Percentiles rank a stretch among this genome's conserved stretches.
Conservation (phyloP, 2,797 vertebrate genomes). For the Lagocephalus sceleratus region DNA sequence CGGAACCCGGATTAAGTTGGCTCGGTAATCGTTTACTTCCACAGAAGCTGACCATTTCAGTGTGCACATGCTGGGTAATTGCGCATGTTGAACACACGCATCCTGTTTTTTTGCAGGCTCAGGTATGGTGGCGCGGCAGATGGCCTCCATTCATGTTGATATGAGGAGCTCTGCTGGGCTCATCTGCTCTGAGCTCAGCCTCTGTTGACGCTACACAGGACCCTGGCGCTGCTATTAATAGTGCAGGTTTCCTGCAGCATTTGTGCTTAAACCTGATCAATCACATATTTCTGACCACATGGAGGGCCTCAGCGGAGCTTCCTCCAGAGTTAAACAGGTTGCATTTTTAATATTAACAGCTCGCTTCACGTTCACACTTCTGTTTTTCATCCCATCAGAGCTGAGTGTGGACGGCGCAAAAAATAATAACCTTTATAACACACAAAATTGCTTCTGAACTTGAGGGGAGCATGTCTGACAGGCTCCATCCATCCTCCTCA, state of each 20-base stretch:
- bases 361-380: too few species aligned
- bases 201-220: slow-evolving; percentile 12
- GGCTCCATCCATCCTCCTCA: too few species aligned
- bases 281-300: neutral
- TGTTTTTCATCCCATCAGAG: too few species aligned
- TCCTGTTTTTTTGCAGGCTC: too few species aligned
- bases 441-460: too few species aligned
- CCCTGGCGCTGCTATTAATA: slow-evolving; percentile 34
- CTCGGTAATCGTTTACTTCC: too few species aligned
- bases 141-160: slow-evolving; percentile 20
- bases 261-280: slow-evolving; percentile 8
- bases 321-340: slow-evolving; percentile 1
- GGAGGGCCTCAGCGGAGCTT: slow-evolving; percentile 4
- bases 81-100: neutral
- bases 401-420: too few species aligned
- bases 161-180: slow-evolving; percentile 23
- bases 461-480: too few species aligned
- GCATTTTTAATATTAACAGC: too few species aligned
- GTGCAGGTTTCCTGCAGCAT: slow-evolving; percentile 18
- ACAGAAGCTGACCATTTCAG: neutral
- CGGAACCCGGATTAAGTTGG: too few species aligned
- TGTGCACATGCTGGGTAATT: neutral
- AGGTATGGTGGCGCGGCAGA: slow-evolving; percentile 20
- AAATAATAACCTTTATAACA: too few species aligned
- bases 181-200: slow-evolving; percentile 14